phyloP scores from a whole-genome alignment of 2,888 invertebrate genomes.

The Halictus ligatus region DNA sequence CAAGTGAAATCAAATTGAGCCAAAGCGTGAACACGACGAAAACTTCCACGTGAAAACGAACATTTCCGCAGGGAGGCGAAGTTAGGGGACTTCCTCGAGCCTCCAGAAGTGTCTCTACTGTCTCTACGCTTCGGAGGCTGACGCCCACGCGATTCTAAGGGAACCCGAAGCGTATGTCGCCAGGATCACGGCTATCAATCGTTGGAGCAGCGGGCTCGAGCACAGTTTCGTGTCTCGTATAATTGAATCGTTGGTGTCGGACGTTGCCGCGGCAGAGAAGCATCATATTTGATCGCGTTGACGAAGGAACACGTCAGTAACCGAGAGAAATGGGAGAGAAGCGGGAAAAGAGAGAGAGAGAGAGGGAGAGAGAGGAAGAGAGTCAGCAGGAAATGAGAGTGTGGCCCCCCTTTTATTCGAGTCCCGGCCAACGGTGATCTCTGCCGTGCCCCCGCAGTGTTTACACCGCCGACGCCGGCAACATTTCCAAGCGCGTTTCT shows the following conservation, averaged over 20 bases:
- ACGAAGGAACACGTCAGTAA: slow-evolving; percentile 48
- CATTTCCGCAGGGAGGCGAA: background rate
- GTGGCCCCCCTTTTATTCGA: slow-evolving; percentile 18
- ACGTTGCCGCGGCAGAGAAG: slow-evolving; percentile 5
- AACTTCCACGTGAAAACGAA: background rate
- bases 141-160: slow-evolving; percentile 22
- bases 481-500: slow-evolving; percentile 62
- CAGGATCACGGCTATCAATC: slow-evolving; percentile 31
- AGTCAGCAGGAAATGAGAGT: background rate
- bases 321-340: background rate
- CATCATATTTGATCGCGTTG: slow-evolving; percentile 41
- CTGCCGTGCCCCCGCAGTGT: slow-evolving; percentile 67
- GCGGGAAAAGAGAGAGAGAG: too few relatives aligned
- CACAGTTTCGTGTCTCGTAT: slow-evolving; percentile 32
- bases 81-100: background rate
- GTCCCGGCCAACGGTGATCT: slow-evolving; percentile 36
- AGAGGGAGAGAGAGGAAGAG: background rate
- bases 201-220: background rate
- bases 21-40: too few relatives aligned
- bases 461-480: slow-evolving; percentile 67
- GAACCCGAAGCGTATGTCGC: slow-evolving; percentile 16
- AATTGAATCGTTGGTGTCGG: slow-evolving; percentile 53
- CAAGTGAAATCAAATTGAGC: too few relatives aligned
- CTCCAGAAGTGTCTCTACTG: background rate
- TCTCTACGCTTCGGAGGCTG: background rate